Base-by-base conservation (phyloP, 2,113 vertebrate genomes). In the Anthoscopus minutus region DNA sequence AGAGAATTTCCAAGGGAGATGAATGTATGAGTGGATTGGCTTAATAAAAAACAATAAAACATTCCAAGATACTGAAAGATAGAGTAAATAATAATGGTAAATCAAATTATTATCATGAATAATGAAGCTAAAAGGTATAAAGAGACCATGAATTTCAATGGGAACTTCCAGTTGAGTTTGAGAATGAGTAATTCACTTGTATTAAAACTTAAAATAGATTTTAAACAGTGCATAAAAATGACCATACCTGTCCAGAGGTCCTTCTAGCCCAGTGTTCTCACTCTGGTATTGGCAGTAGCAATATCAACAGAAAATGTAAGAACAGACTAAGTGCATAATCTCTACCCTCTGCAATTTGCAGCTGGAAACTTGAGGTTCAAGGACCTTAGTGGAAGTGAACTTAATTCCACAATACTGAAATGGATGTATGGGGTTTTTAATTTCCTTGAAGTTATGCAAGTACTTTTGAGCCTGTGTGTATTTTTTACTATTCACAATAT, bases 41-140 rank as follows among this genome's bases (percentile, higher is more conserved):
- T 89, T 79, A 72, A 78, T 81, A 33, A 15, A 51, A 89, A 81
- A 38, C 37, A 78, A 40, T 81, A 81, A 92, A 94, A 61, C 21
- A 47, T 65, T 81, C 23, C 79, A 40, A 83, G 38, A 28, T 47
- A 74, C 60, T 69, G 37, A 71, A 84, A 77, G 38, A 53, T 11
- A 56, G 35, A 54, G 33, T 71, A 72, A 89, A 77, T 86, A 92
- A 56, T 67, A 64, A 37, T 51, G 42, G 57, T 74, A 82, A 85
- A 89, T 71, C 42, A 40, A 86, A 61, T 35, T 74, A 25, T 86
- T 81, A 48, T 23, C 3, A 23, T 40, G 65, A 92, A 64, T 53
- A 77, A 37, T 70, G 47, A 92, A 38, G 28, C 54, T 73, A 50
- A 77, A 81, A 78, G 37, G 10, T 21, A 27, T 60, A 38, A 83